Base-by-base conservation (phyloP, 2,797 vertebrate genomes). In the Cyprinodon diabolis region DNA sequence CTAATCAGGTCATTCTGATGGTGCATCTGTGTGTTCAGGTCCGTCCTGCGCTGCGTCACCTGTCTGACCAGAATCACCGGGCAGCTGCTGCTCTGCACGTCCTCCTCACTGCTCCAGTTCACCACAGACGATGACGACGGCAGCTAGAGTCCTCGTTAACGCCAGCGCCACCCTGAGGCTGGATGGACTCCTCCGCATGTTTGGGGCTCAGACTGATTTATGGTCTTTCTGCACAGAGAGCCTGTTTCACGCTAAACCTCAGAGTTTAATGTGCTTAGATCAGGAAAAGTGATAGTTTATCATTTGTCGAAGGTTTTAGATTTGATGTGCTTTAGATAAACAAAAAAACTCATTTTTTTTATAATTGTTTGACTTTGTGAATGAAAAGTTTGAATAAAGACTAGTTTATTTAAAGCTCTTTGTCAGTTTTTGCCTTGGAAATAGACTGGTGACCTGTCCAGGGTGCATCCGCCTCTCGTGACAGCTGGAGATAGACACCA, bases 31-130 rank as follows among this genome's bases (percentile, higher is more conserved):
- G 37, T 66, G 49, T 47, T 37, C 75, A 96, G 96, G 91, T 93
- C 75, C 57, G 51, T 95, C 51, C 87, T 97, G 79, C 90, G 91
- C 66, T 87, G 95, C 2, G 4, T 96, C 25, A 94, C 94, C 62
- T 92, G 92, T 0, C 43, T 89, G 9, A 91, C 92, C 58, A 94
- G 96, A 81, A 81, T 95, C 73, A 69, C 86, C 0, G 96, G 95
- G 7, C 96, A 95, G 66, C 83, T 96, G 70, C 95, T 96, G 43
- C 79, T 96, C 72, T 93, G 82, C 35, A 79, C 78, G 0, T 94
- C 96, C 37, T 87, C 94, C 0, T 94, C 93, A 0, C 74, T 95
- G 80, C 89, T 96, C 75, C 93, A 89, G 51, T 35, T 91, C 82
- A 90, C 95, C 45, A 91, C 87, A 3, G 93, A 94, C 62, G 81